phyloP scores from a whole-genome alignment of 2,113 vertebrate genomes.

The Rutilus rutilus region DNA sequence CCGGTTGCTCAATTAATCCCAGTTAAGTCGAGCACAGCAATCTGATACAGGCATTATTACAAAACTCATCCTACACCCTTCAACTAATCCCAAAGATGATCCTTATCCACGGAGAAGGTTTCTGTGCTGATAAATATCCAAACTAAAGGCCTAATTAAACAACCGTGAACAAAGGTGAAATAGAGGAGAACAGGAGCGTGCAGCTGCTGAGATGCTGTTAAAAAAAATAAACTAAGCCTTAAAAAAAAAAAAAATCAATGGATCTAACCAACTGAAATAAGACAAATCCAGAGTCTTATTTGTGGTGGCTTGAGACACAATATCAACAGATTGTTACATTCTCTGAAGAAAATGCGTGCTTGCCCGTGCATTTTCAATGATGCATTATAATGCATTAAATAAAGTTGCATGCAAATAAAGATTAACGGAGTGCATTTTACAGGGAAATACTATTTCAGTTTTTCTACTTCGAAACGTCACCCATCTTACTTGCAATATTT shows the following conservation, averaged over 20 bases:
- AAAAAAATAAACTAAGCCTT: neutral
- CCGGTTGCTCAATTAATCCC: conserved; percentile 62
- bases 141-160: conserved; percentile 69
- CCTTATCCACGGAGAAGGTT: conserved; percentile 69
- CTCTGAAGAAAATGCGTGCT: neutral
- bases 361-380: neutral
- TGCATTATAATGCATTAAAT: too few relatives aligned
- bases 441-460: too few relatives aligned
- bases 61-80: conserved; percentile 73
- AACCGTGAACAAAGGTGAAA: conserved; percentile 57
- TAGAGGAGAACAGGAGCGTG: conserved; percentile 45
- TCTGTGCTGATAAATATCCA: conserved; percentile 70
- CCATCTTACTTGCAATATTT: too few relatives aligned
- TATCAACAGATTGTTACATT: neutral
- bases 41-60: conserved; percentile 69
- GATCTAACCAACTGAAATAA: neutral
- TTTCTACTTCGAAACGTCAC: too few relatives aligned
- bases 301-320: neutral
- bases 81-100: conserved; percentile 74
- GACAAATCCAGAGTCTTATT: neutral
- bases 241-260: neutral
- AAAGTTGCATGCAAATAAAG: too few relatives aligned
- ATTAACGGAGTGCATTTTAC: too few relatives aligned
- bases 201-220: neutral
- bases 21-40: conserved; percentile 65